These are phyloP conservation scores for Polydesmus complanatus DNA, from an alignment of 2,888 invertebrate genomes.

Conservation along the genomic window DNA sequence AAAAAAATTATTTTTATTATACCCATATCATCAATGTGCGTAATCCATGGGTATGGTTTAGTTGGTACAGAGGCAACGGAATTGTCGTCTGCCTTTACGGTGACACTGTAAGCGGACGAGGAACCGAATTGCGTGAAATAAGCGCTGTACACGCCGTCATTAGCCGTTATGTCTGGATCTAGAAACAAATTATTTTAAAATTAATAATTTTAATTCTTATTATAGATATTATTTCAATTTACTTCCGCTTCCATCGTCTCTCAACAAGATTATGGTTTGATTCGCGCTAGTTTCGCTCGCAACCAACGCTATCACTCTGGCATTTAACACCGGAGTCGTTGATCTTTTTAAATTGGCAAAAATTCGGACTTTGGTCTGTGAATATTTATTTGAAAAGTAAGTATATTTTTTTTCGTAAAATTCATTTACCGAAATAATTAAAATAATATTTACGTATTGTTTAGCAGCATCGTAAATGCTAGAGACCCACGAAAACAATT, in stretches of 20 bases:
- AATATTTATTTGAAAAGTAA: no score
- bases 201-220: not conserved
- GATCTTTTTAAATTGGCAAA: conserved; percentile 4
- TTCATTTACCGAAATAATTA: not conserved
- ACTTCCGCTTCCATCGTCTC: conserved; percentile 23
- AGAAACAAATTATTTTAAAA: not conserved
- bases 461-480: not conserved
- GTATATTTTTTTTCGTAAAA: not conserved
- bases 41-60: conserved; percentile 1
- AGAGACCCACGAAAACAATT: not conserved
- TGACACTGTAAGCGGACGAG: conserved; percentile 26
- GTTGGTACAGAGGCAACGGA: conserved; percentile 19
- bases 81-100: conserved; percentile 25
- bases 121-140: not conserved
- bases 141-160: conserved; percentile 9
- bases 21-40: not conserved
- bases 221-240: not conserved
- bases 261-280: conserved; percentile 15
- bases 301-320: conserved; percentile 25
- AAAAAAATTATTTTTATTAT: not conserved
- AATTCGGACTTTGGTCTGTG: conserved; percentile 3
- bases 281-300: conserved; percentile 9
- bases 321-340: conserved; percentile 14
- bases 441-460: not conserved
- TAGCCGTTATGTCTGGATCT: conserved; percentile 6